Conservation (phyloP, 2,797 vertebrate genomes). For the Smutsia temminckii region DNA sequence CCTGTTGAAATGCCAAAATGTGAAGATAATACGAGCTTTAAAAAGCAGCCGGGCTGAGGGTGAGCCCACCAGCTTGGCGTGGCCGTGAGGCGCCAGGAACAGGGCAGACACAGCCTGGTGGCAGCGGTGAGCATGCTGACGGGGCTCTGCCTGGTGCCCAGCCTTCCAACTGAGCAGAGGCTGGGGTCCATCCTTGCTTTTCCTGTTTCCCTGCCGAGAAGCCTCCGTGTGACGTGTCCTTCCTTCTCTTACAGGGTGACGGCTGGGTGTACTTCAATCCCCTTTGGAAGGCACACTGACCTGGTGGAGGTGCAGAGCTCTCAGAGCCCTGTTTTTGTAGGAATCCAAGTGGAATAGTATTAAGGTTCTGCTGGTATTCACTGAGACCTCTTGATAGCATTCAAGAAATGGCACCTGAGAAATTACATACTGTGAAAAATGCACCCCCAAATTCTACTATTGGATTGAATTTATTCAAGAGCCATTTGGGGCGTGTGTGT, state of each 20-base stretch:
- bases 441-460: slow-evolving; percentile 67
- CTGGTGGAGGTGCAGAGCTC: slow-evolving; percentile 59
- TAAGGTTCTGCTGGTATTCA: slow-evolving; percentile 73
- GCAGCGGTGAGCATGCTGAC: too few relatives aligned
- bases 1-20: background rate
- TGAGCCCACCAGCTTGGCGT: background rate
- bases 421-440: slow-evolving; percentile 74
- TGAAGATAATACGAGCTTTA: background rate
- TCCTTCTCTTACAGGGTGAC: slow-evolving; percentile 89
- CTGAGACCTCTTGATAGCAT: slow-evolving; percentile 46
- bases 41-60: background rate
- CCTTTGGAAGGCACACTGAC: slow-evolving; percentile 93
- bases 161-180: background rate
- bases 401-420: slow-evolving; percentile 29
- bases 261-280: slow-evolving; percentile 93
- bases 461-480: slow-evolving; percentile 76
- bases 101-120: fast-evolving
- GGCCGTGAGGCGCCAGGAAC: background rate
- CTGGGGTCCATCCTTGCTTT: background rate
- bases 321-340: slow-evolving; percentile 71
- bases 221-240: slow-evolving; percentile 38
- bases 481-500: slow-evolving; percentile 75
- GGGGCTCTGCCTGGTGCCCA: fast-evolving
- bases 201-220: fast-evolving
- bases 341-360: slow-evolving; percentile 81